A percentile compares a stretch with the other conserved stretches of the same genome.
These are phyloP conservation scores for Hipposideros larvatus DNA, from an alignment of 2,797 vertebrate species.

Conservation along the genomic window DNA sequence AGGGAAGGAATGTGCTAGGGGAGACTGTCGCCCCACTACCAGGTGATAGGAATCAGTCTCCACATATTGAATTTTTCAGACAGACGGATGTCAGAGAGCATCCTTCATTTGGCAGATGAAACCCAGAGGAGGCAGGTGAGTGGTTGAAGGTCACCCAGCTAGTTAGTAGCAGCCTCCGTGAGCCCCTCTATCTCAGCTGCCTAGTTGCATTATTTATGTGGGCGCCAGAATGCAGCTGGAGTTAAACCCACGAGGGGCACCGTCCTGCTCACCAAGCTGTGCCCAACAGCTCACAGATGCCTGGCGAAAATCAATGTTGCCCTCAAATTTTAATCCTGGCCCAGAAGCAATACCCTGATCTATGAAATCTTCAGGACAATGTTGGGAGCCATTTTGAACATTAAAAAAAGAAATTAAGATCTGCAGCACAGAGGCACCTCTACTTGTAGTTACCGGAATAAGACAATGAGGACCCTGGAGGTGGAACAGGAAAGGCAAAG, in stretches of 20 bases:
- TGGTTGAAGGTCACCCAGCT: neutral
- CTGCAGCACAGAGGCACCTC: neutral
- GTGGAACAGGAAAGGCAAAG: rapidly evolving
- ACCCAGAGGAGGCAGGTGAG: neutral
- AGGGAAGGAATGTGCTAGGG: neutral
- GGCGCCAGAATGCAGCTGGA: neutral
- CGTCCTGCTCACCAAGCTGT: neutral
- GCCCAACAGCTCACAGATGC: neutral
- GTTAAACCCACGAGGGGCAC: neutral
- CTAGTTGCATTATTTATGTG: neutral
- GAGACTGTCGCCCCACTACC: neutral
- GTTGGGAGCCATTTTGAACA: neutral
- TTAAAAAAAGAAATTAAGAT: neutral
- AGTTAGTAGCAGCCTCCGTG: neutral
- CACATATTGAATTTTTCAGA: neutral
- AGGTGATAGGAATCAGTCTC: neutral
- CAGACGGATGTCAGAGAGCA: neutral
- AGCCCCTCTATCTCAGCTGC: neutral
- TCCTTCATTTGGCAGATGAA: neutral
- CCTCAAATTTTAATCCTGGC: conserved; percentile 24
- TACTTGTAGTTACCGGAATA: neutral
- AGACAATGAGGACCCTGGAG: neutral
- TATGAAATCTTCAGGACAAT: conserved; percentile 24
- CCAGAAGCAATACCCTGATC: conserved; percentile 22
- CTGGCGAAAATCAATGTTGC: neutral